A percentile compares a stretch with the other conserved stretches of the same genome.
Conservation (phyloP, 2,113 vertebrate species). For the Anoplopoma fimbria region DNA sequence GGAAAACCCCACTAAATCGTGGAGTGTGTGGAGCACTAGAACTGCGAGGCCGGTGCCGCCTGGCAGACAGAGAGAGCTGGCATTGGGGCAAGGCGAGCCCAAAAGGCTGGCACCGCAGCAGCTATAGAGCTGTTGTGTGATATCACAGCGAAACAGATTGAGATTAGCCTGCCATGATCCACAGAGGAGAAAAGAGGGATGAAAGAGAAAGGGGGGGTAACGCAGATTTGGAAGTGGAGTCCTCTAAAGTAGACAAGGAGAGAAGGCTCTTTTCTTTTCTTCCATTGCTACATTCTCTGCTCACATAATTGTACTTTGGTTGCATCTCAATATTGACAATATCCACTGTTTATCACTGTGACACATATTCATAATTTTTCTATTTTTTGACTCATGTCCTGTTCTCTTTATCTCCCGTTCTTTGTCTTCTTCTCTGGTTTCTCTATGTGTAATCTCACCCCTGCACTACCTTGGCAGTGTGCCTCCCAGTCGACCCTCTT, state of each 20-base stretch:
- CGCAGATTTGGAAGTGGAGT: conserved; percentile 28
- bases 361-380: neutral
- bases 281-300: conserved; percentile 13
- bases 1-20: conserved; percentile 43
- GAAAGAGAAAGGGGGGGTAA: conserved; percentile 30
- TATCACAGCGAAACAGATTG: conserved; percentile 83
- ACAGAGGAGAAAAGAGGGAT: conserved; percentile 61
- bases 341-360: conserved; percentile 39
- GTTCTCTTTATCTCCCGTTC: conserved; percentile 16
- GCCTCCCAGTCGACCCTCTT: conserved; percentile 29
- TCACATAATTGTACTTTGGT: conserved; percentile 27
- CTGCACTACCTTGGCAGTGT: conserved; percentile 23
- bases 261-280: conserved; percentile 25
- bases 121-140: conserved; percentile 71
- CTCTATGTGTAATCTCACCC: conserved; percentile 20
- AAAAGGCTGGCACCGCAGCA: conserved; percentile 58
- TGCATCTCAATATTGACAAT: conserved; percentile 1
- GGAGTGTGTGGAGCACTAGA: conserved; percentile 2
- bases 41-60: conserved; percentile 41
- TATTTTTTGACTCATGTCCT: neutral
- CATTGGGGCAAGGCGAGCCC: conserved; percentile 37
- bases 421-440: conserved; percentile 46
- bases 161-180: conserved; percentile 79
- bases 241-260: conserved; percentile 30
- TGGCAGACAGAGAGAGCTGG: conserved; percentile 54